Conservation (phyloP, 2,888 invertebrate species). For the Eurois occulta region DNA sequence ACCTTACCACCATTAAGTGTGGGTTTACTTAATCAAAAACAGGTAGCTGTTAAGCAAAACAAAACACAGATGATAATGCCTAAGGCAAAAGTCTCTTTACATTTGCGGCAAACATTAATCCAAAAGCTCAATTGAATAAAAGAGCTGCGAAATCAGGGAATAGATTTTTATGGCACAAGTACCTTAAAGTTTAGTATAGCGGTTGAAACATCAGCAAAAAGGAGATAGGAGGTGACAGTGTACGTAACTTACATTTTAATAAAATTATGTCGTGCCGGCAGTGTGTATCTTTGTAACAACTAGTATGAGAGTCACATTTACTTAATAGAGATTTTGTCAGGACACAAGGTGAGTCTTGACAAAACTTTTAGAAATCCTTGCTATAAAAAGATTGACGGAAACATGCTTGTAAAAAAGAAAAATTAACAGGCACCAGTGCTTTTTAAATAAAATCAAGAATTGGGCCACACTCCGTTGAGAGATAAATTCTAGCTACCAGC, state of each 20-base stretch:
- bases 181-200: not conserved
- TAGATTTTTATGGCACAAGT: not conserved
- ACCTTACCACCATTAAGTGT: slow-evolving; percentile 19
- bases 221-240: not conserved
- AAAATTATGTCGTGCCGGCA: not conserved
- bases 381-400: not conserved
- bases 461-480: slow-evolving; percentile 6
- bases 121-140: not conserved
- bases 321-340: not conserved
- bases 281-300: not conserved
- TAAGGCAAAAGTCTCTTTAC: not conserved
- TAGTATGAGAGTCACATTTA: not conserved
- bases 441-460: not conserved
- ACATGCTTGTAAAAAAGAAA: not conserved
- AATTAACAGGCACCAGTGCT: not conserved
- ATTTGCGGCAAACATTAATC: not conserved
- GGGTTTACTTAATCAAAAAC: slow-evolving; percentile 1
- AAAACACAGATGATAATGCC: not conserved
- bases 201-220: not conserved
- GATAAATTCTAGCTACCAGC: not conserved
- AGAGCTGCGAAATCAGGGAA: not conserved
- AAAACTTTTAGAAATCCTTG: not conserved
- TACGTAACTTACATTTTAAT: not conserved
- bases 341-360: too few species aligned
- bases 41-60: not conserved